Conservation (phyloP, 2,888 invertebrate genomes). For the Netelia fuscicornis region DNA sequence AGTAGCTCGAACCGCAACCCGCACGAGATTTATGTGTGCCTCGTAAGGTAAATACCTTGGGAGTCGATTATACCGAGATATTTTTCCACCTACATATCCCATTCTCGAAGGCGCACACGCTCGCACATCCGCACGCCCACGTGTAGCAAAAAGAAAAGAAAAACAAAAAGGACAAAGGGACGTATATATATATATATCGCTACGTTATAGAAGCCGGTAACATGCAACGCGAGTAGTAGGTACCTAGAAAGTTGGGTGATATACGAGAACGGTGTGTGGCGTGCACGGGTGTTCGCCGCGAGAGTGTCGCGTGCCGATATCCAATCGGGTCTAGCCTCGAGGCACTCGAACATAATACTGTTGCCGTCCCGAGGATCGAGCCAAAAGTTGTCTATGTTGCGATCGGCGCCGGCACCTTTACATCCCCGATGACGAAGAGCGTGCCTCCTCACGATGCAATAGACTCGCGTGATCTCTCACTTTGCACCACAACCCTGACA, state of each 20-base stretch:
- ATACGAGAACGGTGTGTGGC: background rate
- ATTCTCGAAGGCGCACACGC: background rate
- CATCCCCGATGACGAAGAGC: constrained; percentile 42
- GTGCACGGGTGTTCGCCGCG: constrained; percentile 29
- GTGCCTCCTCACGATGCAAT: background rate
- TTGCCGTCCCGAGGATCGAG: constrained; percentile 20
- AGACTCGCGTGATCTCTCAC: constrained; percentile 55
- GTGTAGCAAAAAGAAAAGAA: background rate
- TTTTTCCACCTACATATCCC: constrained; percentile 27
- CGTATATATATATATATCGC: background rate
- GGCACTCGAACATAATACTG: constrained; percentile 26
- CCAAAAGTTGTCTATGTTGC: constrained; percentile 41
- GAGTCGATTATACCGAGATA: constrained; percentile 1
- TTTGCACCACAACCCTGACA: constrained; percentile 44
- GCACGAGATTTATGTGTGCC: background rate
- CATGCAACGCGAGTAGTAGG: background rate
- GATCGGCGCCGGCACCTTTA: constrained; percentile 53
- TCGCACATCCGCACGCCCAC: background rate
- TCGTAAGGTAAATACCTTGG: background rate
- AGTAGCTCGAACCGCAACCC: background rate
- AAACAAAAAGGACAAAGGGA: background rate
- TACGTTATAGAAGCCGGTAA: background rate
- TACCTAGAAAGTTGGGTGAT: constrained; percentile 42
- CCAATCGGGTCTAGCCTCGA: constrained; percentile 55
- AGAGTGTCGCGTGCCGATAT: constrained; percentile 64